Base-by-base conservation (phyloP, 2,888 invertebrate species). In the Falcaria lacertinaria region DNA sequence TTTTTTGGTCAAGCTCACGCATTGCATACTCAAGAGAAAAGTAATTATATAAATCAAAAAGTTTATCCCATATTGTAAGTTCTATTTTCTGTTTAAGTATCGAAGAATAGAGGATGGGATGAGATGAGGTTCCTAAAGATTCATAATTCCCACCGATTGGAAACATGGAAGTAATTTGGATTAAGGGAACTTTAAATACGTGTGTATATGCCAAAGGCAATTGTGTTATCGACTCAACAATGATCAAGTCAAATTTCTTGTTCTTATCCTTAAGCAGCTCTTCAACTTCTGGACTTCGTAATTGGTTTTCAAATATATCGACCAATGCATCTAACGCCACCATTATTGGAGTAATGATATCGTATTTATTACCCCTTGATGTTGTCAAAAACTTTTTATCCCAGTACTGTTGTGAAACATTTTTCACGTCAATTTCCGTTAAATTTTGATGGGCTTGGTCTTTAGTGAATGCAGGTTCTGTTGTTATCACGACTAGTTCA, bases 381-480 rank as follows among this genome's bases (percentile, higher is more conserved):
- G 42, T 42, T 15, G 16, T 33, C 0, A 48, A 14, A 4, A 59
- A 52, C 11, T 41, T 16, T 16, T 54, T 42, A 3, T 33, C 41
- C 60, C 56, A 62, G n/a, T 49, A 15, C 7, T 52, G 37, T n/a
- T 79, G 74, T 0, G 74, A 74, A 14, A 67, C 32, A 7, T 74
- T 67, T n/a, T 78, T 66, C 0, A 82, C 42, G 38, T 81, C 70
- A 2, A 89, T 81, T 64, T 89, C 85, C 3, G 68, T 81, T 1
- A 85, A 54, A 46, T 87, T 89, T 1, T 19, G 8, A 2, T 70
- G 73, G 0, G 61, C 4, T 33, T 54, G 13, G n/a, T 57, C 76
- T 45, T 69, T 59, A 0, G 60, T 47, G 16, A 65, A 82, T 0
- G 48, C 65, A 6, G 89, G 86, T 45, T 88, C 59, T 15, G 89